Evolutionary conservation across 2,888 invertebrate species (phyloP), one percentile per base, ranked within the genome.

Genomic region (Phengaris alcon): DNA sequence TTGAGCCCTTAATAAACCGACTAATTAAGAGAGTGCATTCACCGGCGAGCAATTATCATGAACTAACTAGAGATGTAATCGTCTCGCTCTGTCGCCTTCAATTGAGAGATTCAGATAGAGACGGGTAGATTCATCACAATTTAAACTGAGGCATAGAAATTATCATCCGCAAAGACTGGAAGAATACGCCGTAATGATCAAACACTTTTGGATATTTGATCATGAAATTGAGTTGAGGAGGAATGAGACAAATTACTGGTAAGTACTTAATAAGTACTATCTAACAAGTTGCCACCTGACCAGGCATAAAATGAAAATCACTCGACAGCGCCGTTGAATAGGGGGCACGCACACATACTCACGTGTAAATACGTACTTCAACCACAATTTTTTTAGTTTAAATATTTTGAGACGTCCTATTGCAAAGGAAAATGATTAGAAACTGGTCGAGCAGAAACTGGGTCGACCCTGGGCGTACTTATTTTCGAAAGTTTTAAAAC

Each of bases 21-120:
- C 90, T 90, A 91, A 91, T 91, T 91, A 90, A 89, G 88, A 87
- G 85, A 84, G 83, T 83, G 85, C 84, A 87, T 88, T 89, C 89
- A 85, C 83, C 79, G 79, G 81, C 82, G 76, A 78, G 83, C 79
- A 83, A 80, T 79, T 76, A 79, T 77, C 77, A 44, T 35, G 70
- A 75, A 79, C 76, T 80, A 80, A 35, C 35, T 35, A 35, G 35
- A 2, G 81, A 80, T 79, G 75, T 76, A 77, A 77, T 75, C 52
- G 48, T 79, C 80, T 78, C 80, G 77, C 77, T 83, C 77, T 75
- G 48, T 75, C 75, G 8, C 68, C 51, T 54, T 46, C n/a, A 51
- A 72, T 57, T 48, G 46, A 48, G 3, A 2, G 59, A 13, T 35
- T 22, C 12, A 55, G 74, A 78, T 35, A 55, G 75, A 68, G 76